phyloP scores from a whole-genome alignment of 2,797 vertebrate species.

The Tokudaia muenninki region DNA sequence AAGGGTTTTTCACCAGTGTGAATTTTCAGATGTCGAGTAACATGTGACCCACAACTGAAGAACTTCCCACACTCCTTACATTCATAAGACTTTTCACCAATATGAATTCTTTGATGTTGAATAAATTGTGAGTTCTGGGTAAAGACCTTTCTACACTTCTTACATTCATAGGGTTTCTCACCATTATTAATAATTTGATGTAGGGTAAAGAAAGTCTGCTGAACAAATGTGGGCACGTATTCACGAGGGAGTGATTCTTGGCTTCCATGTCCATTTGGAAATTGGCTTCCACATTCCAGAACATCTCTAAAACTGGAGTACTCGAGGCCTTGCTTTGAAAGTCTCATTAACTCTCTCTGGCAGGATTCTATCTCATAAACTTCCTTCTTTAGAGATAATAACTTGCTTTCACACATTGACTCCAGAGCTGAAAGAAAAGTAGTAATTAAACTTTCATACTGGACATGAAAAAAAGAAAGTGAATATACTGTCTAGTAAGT shows the following conservation, averaged over 20 bases:
- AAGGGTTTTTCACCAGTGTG: conserved; percentile 86
- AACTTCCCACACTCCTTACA: conserved; percentile 82
- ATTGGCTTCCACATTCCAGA: conserved; percentile 65
- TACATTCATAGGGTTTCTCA: conserved; percentile 83
- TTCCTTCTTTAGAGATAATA: conserved; percentile 79
- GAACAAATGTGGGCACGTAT: conserved; percentile 74
- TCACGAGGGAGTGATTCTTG: conserved; percentile 65
- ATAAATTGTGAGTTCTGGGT: conserved; percentile 81
- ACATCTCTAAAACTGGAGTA: conserved; percentile 69
- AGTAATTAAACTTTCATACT: conserved; percentile 45
- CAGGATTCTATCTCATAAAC: conserved; percentile 80
- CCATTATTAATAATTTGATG: conserved; percentile 80
- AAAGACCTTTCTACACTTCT: conserved; percentile 82
- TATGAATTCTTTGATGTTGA: conserved; percentile 81
- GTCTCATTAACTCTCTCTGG: conserved; percentile 73
- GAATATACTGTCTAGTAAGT: neutral
- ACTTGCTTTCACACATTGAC: conserved; percentile 81
- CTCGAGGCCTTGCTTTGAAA: conserved; percentile 65
- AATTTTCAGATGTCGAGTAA: conserved; percentile 85
- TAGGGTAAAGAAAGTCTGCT: conserved; percentile 80
- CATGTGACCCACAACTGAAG: conserved; percentile 82
- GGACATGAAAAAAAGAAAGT: conserved; percentile 49
- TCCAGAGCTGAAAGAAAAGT: conserved; percentile 79
- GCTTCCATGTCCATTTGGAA: conserved; percentile 63
- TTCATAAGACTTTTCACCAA: conserved; percentile 80